Conservation (phyloP, 2,113 vertebrate species). For the Sinocyclocheilus anshuiensis region DNA sequence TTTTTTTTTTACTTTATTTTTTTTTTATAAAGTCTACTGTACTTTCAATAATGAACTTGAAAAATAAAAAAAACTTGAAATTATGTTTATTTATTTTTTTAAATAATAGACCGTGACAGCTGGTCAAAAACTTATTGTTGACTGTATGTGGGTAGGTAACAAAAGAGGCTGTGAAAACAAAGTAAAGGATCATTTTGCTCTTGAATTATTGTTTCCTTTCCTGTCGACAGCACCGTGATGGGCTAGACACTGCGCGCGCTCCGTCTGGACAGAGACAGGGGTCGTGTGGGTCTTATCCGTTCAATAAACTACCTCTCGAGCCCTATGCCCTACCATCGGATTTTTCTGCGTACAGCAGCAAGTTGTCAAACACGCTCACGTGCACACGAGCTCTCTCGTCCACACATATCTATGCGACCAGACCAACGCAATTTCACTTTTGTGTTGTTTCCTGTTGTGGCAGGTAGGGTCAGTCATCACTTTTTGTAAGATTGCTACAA, state of each 20-base stretch:
- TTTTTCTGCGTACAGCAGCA: conserved; percentile 50
- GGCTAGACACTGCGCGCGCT: conserved; percentile 36
- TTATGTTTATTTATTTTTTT: background rate
- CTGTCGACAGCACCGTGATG: conserved; percentile 48
- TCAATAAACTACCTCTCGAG: conserved; percentile 48
- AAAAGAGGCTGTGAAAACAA: conserved; percentile 1
- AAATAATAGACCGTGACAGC: background rate
- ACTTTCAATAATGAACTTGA: background rate
- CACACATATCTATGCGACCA: background rate
- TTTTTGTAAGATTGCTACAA: background rate
- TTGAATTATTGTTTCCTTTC: conserved; percentile 64
- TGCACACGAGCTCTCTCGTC: conserved; percentile 36
- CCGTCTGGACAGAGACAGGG: conserved; percentile 45
- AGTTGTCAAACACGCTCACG: conserved; percentile 33
- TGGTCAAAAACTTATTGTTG: background rate
- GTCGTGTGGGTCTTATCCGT: conserved; percentile 50
- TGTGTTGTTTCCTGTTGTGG: background rate
- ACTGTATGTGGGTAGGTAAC: background rate
- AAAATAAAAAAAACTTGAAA: background rate
- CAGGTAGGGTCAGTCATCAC: background rate
- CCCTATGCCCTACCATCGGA: conserved; percentile 41
- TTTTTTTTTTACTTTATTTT: background rate
- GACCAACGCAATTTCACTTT: background rate
- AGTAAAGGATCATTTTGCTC: conserved; percentile 51
- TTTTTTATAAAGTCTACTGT: background rate